Evolutionary conservation across 2,888 invertebrate genomes (phyloP).

Genomic region (Hemicrepidius hirtus): DNA sequence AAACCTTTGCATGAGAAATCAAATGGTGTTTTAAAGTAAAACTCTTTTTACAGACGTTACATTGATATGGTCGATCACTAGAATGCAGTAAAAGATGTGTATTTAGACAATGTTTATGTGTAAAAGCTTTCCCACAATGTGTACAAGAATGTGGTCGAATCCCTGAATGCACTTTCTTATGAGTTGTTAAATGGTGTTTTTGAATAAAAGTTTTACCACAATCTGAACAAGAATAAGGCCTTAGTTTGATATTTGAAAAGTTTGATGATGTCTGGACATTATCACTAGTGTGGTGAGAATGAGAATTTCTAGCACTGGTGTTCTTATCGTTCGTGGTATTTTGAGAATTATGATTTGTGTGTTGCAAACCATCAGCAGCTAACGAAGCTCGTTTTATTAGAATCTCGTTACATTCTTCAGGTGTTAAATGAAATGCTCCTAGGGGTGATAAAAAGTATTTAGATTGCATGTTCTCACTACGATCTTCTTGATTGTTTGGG

Average conservation of each 20-base stretch:
- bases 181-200: slow-evolving; percentile 89
- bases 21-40: slow-evolving; percentile 90
- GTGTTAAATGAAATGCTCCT: slow-evolving; percentile 83
- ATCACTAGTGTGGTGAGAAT: background rate
- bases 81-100: slow-evolving; percentile 88
- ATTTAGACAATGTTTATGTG: slow-evolving; percentile 88
- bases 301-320: background rate
- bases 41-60: slow-evolving; percentile 90
- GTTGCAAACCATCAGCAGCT: slow-evolving; percentile 69
- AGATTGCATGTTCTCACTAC: slow-evolving; percentile 52
- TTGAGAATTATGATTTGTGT: background rate
- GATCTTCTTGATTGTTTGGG: background rate
- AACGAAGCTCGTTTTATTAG: slow-evolving; percentile 84
- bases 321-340: background rate
- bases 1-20: slow-evolving; percentile 84
- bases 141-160: slow-evolving; percentile 86
- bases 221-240: slow-evolving; percentile 76
- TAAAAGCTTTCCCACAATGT: slow-evolving; percentile 88
- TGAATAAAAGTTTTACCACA: slow-evolving; percentile 89
- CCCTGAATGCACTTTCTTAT: slow-evolving; percentile 87
- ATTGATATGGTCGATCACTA: slow-evolving; percentile 87
- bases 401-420: slow-evolving; percentile 87
- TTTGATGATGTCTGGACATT: background rate
- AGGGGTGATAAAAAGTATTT: slow-evolving; percentile 84
- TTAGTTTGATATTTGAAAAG: background rate